Evolutionary conservation across 2,888 invertebrate genomes (phyloP).

Genomic region (Zygogramma bicolorata): DNA sequence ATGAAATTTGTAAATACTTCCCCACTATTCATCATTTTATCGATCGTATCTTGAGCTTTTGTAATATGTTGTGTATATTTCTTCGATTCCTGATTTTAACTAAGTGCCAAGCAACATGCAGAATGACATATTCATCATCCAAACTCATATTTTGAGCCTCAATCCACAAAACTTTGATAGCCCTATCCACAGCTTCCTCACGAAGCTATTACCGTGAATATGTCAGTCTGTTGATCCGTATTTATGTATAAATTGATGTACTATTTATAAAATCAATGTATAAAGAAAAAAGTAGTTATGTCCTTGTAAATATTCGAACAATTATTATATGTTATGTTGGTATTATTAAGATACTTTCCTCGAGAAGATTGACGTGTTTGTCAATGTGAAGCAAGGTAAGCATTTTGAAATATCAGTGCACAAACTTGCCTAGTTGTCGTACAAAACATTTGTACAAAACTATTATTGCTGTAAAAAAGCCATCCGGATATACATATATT

Average conservation of each 20-base stretch:
- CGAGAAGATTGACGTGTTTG: constrained; percentile 13
- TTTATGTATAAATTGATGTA: constrained; percentile 36
- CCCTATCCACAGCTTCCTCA: not conserved
- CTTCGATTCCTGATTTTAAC: constrained; percentile 29
- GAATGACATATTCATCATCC: constrained; percentile 18
- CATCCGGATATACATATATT: constrained; percentile 53
- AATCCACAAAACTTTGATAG: not conserved
- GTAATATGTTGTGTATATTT: constrained; percentile 39
- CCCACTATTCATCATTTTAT: constrained; percentile 28
- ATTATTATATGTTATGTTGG: constrained; percentile 41
- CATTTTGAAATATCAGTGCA: constrained; percentile 22
- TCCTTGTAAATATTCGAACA: constrained; percentile 51
- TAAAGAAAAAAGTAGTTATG: constrained; percentile 43
- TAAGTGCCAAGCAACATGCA: constrained; percentile 44
- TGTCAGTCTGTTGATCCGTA: constrained; percentile 21
- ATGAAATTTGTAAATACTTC: constrained; percentile 20
- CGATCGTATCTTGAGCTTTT: constrained; percentile 16
- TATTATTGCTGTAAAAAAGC: constrained; percentile 58
- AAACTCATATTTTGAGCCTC: not conserved
- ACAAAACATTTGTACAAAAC: constrained; percentile 57
- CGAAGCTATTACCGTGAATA: constrained; percentile 7
- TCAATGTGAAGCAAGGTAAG: not conserved
- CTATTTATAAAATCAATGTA: constrained; percentile 56
- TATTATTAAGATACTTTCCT: constrained; percentile 6
- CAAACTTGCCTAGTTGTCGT: constrained; percentile 50